These are phyloP conservation scores for Onychomys leucogaster DNA, from an alignment of 2,797 vertebrate species.

Conservation along the genomic window DNA sequence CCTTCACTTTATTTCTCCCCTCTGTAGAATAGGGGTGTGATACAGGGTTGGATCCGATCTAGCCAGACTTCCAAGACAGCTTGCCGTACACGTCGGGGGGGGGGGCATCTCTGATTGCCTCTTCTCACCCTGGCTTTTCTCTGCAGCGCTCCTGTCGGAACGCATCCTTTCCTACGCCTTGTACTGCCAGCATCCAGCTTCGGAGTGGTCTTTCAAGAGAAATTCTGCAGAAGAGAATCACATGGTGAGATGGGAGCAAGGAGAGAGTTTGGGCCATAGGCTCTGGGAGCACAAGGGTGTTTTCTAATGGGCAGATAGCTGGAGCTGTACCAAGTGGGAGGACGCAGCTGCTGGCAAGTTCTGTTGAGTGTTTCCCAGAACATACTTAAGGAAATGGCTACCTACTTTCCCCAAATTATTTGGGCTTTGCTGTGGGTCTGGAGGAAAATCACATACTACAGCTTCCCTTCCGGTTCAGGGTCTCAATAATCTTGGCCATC, in stretches of 20 bases:
- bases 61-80: not conserved
- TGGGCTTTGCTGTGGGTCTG: not conserved
- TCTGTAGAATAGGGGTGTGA: not conserved
- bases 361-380: not conserved
- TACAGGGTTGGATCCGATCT: not conserved
- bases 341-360: not conserved
- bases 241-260: rapidly evolving
- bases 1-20: not conserved
- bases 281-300: too few relatives aligned
- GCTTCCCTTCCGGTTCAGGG: not conserved
- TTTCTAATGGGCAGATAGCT: not conserved
- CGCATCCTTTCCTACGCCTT: not conserved
- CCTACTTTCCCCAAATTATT: not conserved
- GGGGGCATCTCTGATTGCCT: not conserved
- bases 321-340: not conserved
- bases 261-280: not conserved
- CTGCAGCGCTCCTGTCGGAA: not conserved
- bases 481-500: not conserved
- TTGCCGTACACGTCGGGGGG: too few relatives aligned
- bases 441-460: not conserved
- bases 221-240: too few relatives aligned
- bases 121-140: not conserved
- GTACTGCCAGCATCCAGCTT: too few relatives aligned
- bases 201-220: not conserved
- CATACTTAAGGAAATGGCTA: not conserved